phyloP scores from a whole-genome alignment of 2,113 vertebrate genomes.

The Glaucidium brasilianum region DNA sequence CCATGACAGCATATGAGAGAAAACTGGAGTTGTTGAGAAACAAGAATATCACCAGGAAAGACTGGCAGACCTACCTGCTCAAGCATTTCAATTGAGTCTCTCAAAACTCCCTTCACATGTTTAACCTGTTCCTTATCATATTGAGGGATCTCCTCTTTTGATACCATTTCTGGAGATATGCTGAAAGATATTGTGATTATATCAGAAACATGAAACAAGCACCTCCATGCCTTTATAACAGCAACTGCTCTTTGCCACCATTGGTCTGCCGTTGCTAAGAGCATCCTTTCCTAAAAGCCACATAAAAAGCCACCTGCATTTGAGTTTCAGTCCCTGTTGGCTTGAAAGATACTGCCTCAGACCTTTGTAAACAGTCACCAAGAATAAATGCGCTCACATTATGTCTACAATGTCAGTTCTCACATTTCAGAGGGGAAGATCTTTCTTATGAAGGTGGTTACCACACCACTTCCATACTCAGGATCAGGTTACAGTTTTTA shows the following conservation, averaged over 20 bases:
- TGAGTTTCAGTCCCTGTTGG: not conserved
- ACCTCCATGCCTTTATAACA: not conserved
- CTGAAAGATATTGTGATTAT: constrained; percentile 60
- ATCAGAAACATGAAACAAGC: not conserved
- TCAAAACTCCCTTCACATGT: constrained; percentile 85
- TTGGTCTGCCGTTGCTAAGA: not conserved
- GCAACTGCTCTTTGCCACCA: not conserved
- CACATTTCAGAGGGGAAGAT: not conserved
- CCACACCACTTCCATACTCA: not conserved
- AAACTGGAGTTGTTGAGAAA: not conserved
- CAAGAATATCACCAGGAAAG: not conserved
- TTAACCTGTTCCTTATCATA: constrained; percentile 66
- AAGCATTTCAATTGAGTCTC: constrained; percentile 89
- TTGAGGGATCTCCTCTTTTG: constrained; percentile 54
- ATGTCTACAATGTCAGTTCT: not conserved
- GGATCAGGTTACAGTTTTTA: not conserved
- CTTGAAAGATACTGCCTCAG: not conserved
- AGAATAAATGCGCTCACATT: not conserved
- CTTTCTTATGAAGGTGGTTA: not conserved
- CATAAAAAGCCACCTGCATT: not conserved
- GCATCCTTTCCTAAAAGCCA: not conserved
- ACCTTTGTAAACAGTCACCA: not conserved
- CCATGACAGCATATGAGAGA: not conserved
- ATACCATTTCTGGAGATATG: constrained; percentile 58
- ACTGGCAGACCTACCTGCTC: constrained; percentile 80